Evolutionary conservation across 2,113 vertebrate species (phyloP).

Genomic region (Maccullochella peelii): DNA sequence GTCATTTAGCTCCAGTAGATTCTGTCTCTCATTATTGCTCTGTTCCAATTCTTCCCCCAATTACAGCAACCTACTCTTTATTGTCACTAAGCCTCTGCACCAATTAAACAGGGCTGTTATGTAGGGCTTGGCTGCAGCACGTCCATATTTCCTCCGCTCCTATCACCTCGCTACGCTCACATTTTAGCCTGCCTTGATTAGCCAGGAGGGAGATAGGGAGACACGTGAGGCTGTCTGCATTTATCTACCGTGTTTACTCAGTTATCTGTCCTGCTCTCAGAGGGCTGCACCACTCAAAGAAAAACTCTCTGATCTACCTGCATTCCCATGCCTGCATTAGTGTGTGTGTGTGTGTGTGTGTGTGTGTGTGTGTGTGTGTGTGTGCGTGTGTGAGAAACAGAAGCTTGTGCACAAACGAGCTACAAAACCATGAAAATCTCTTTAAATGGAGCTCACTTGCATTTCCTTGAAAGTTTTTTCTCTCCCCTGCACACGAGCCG

Average conservation of each 20-base stretch:
- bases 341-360: not conserved
- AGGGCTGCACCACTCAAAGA: not conserved
- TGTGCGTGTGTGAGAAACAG: not conserved
- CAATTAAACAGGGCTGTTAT: conserved; percentile 37
- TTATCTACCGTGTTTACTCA: conserved; percentile 9
- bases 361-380: not conserved
- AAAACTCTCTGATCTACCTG: conserved; percentile 11
- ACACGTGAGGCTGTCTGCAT: not conserved
- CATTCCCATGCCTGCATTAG: not conserved
- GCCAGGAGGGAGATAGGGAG: not conserved
- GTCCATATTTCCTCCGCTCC: conserved; percentile 3
- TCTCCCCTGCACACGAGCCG: conserved; percentile 5
- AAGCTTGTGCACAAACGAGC: not conserved
- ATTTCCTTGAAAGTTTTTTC: conserved; percentile 45
- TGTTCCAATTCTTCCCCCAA: conserved; percentile 22
- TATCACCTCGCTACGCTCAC: not conserved
- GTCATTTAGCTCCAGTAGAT: conserved; percentile 23
- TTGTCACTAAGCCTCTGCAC: conserved; percentile 32
- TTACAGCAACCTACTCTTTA: conserved; percentile 31
- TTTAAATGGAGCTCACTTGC: conserved; percentile 20
- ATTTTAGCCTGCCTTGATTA: conserved; percentile 36
- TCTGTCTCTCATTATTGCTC: conserved; percentile 28
- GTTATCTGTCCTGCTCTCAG: conserved; percentile 5
- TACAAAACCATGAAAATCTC: conserved; percentile 34
- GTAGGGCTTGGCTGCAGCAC: conserved; percentile 13